phyloP scores from a whole-genome alignment of 2,113 vertebrate genomes.

The Myotis yumanensis region DNA sequence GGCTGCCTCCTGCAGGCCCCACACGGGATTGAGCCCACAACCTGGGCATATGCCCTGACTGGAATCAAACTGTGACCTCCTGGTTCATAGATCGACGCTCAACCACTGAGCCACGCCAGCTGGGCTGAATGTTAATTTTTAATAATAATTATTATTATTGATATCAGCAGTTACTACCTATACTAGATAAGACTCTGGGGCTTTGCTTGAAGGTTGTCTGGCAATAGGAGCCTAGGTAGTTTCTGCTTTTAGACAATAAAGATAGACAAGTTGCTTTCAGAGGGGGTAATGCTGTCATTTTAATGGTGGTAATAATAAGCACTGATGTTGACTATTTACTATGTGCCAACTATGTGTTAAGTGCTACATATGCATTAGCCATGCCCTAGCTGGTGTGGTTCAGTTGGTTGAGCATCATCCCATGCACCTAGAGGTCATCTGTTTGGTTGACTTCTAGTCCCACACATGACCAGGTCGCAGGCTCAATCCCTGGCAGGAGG shows the following conservation, averaged over 20 bases:
- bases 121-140: not conserved
- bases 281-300: not conserved
- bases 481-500: too few relatives aligned
- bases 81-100: too few relatives aligned
- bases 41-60: too few relatives aligned
- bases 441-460: too few relatives aligned
- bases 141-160: not conserved
- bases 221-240: not conserved
- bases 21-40: too few relatives aligned
- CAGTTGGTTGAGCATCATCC: too few relatives aligned
- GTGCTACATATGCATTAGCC: not conserved
- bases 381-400: too few relatives aligned
- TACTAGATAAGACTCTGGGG: not conserved
- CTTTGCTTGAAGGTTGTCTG: conserved; percentile 38
- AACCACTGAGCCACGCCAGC: not conserved
- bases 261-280: not conserved
- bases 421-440: too few relatives aligned
- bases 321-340: conserved; percentile 1
- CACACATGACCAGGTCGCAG: too few relatives aligned
- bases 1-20: too few relatives aligned
- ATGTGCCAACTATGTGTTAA: not conserved
- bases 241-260: conserved; percentile 30
- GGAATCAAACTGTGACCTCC: too few relatives aligned
- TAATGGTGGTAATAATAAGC: conserved; percentile 24
- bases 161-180: not conserved